Conservation (phyloP, 2,888 invertebrate genomes). For the Meandrusa payeni region DNA sequence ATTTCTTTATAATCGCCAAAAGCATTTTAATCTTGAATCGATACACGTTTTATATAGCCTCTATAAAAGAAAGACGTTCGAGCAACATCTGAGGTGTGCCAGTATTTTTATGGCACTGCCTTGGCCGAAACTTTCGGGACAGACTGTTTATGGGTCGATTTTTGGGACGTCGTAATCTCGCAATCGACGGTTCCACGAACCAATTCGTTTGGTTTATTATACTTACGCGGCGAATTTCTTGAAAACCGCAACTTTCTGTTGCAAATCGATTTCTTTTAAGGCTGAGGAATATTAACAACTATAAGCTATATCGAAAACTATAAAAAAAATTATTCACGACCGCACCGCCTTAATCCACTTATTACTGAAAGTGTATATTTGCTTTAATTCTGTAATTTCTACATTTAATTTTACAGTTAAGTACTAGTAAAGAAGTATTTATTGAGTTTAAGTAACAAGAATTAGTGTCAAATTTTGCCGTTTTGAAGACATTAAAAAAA, state of each 20-base stretch:
- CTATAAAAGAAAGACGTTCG: constrained; percentile 7
- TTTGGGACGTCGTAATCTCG: constrained; percentile 19
- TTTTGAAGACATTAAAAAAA: too few species aligned
- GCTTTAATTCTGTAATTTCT: too few species aligned
- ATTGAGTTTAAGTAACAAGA: too few species aligned
- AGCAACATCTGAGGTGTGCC: constrained; percentile 15
- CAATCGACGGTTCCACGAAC: constrained; percentile 23
- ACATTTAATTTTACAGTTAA: too few species aligned
- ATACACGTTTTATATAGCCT: constrained; percentile 3
- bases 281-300: background rate
- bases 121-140: constrained; percentile 8
- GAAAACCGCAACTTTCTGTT: constrained; percentile 22
- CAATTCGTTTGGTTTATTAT: constrained; percentile 21
- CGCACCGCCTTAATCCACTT: too few species aligned
- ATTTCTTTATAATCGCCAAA: constrained; percentile 2
- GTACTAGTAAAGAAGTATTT: too few species aligned
- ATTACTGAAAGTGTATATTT: too few species aligned
- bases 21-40: constrained; percentile 2
- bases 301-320: background rate
- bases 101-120: constrained; percentile 16
- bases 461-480: too few species aligned
- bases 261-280: constrained; percentile 22
- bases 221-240: constrained; percentile 19
- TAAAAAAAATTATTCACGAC: too few species aligned
- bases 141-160: constrained; percentile 19